A percentile compares a stretch with the other conserved stretches of the same genome.
phyloP scores from a whole-genome alignment of 2,113 vertebrate species.

The Cricetomys ansorgei region DNA sequence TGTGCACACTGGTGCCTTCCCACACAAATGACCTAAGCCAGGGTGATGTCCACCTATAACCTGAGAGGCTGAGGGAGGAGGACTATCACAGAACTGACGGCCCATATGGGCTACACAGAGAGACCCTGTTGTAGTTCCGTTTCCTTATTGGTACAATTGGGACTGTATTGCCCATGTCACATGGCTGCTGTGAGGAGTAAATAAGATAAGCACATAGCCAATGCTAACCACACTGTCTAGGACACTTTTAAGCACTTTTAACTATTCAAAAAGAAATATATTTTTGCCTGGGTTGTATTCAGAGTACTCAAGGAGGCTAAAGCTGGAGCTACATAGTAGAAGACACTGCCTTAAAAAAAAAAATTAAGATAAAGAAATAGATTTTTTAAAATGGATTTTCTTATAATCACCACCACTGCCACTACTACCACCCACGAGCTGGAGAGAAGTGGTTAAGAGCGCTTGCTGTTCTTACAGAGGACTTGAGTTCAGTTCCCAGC shows the following conservation, averaged over 20 bases:
- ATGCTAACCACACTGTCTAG: not conserved
- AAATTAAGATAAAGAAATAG: not conserved
- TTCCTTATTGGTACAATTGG: conserved; percentile 29
- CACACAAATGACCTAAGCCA: not conserved
- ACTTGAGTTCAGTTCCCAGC: not conserved
- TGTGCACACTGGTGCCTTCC: not conserved
- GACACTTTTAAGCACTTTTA: conserved; percentile 10
- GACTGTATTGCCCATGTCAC: not conserved
- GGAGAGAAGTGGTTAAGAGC: not conserved
- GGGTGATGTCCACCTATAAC: not conserved
- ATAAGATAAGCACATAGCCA: not conserved
- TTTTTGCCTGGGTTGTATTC: not conserved
- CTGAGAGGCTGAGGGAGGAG: not conserved
- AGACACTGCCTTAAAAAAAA: not conserved
- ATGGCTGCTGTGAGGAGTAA: conserved; percentile 10
- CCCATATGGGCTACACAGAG: not conserved
- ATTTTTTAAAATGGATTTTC: not conserved
- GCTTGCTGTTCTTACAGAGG: not conserved
- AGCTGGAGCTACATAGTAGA: not conserved
- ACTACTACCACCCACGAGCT: too few species aligned
- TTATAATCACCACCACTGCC: not conserved
- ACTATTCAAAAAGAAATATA: not conserved
- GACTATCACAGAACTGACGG: not conserved
- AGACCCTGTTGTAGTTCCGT: not conserved
- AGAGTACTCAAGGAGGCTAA: not conserved